Evolutionary conservation across 2,888 invertebrate genomes (phyloP).

Genomic region (Cataglyphis rosenhaueri): DNA sequence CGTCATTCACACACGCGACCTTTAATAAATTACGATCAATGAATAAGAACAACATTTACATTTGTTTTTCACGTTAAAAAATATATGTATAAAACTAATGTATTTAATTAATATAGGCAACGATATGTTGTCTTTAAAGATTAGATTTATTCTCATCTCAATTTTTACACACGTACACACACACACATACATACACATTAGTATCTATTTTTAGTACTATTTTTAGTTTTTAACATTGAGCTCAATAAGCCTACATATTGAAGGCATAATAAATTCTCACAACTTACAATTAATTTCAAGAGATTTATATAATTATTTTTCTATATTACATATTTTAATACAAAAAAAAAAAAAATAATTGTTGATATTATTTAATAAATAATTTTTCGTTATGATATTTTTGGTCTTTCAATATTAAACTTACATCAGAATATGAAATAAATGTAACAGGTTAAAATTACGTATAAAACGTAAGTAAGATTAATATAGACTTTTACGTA

Average conservation of each 20-base stretch:
- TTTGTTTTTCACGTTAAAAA: constrained; percentile 38
- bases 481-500: background rate
- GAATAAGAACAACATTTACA: constrained; percentile 36
- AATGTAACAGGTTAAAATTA: background rate
- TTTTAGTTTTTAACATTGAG: background rate
- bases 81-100: constrained; percentile 22
- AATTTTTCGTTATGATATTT: background rate
- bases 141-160: background rate
- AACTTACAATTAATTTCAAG: background rate
- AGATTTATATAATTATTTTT: background rate
- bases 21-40: constrained; percentile 53
- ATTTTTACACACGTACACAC: background rate
- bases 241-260: background rate
- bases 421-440: background rate
- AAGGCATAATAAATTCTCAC: background rate
- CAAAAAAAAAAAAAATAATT: background rate
- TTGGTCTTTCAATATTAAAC: background rate
- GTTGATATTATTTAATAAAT: background rate
- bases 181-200: background rate
- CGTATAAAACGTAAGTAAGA: background rate
- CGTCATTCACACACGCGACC: constrained; percentile 54
- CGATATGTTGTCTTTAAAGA: background rate
- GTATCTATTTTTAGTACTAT: background rate
- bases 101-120: constrained; percentile 6
- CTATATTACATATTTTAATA: background rate